These are phyloP conservation scores for Botrylloides violaceus DNA, from an alignment of 23 tunicate genomes.

Conservation along the genomic window DNA sequence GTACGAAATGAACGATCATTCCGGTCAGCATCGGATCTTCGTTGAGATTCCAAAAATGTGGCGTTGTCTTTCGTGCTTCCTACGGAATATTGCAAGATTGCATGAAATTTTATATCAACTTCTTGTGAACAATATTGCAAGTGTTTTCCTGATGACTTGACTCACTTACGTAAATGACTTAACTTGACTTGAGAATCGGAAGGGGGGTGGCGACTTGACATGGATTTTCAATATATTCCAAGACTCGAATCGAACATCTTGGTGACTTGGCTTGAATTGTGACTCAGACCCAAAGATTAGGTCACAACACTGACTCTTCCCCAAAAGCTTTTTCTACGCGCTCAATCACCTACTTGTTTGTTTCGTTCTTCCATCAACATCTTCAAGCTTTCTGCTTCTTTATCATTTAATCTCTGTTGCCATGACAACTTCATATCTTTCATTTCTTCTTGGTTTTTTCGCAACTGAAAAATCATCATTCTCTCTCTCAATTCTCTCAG, in stretches of 20 bases:
- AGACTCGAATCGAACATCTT: no score
- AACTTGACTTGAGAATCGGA: background rate
- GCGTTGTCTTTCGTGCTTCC: slow-evolving; percentile 70
- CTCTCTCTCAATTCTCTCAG: no score
- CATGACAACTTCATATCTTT: slow-evolving; percentile 73
- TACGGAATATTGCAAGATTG: no score
- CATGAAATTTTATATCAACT: no score
- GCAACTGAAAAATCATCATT: no score
- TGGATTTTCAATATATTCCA: no score
- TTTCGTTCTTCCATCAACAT: slow-evolving; percentile 45
- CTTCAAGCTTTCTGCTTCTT: slow-evolving; percentile 34
- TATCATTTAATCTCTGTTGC: slow-evolving; percentile 82
- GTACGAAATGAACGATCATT: slow-evolving; percentile 76
- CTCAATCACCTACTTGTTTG: slow-evolving; percentile 38
- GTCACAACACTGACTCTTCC: no score
- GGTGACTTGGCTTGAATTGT: no score
- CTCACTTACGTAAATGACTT: background rate
- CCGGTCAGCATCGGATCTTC: slow-evolving; percentile 89
- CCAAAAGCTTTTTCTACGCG: background rate
- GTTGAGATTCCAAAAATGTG: slow-evolving; percentile 87
- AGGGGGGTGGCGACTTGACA: background rate
- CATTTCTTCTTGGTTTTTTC: slow-evolving; percentile 75
- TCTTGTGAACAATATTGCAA: no score
- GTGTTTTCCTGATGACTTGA: no score
- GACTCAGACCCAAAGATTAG: no score